phyloP scores from a whole-genome alignment of 2,888 invertebrate genomes.

The Linnaemya tessellans region DNA sequence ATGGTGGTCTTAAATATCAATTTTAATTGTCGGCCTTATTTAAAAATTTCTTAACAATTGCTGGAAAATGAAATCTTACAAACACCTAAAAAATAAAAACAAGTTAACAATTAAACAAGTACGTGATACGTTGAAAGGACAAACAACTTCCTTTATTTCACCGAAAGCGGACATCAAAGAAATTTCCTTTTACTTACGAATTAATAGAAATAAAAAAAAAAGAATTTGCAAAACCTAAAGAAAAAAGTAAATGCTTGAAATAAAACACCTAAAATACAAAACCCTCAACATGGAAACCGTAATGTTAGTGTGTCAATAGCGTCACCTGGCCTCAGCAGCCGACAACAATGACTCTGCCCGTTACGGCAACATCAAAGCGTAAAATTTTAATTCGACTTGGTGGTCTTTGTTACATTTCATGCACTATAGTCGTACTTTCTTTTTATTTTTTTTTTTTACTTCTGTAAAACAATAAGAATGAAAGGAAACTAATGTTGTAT shows the following conservation, averaged over 20 bases:
- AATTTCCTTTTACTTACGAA: not conserved
- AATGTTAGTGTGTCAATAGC: conserved; percentile 76
- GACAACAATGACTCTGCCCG: conserved; percentile 78
- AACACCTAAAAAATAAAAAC: conserved; percentile 62
- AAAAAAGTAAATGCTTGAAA: conserved; percentile 75
- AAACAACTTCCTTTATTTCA: conserved; percentile 37
- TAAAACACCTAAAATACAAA: conserved; percentile 76
- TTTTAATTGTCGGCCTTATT: conserved; percentile 55
- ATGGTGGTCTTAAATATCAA: not conserved
- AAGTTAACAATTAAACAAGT: conserved; percentile 36
- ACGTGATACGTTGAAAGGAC: conserved; percentile 27
- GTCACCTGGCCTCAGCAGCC: conserved; percentile 80
- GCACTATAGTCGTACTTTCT: conserved; percentile 62
- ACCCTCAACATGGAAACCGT: conserved; percentile 50
- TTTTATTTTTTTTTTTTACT: not conserved
- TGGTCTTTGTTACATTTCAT: conserved; percentile 79
- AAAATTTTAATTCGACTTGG: conserved; percentile 81
- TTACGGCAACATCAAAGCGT: conserved; percentile 82
- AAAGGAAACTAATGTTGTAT: conserved; percentile 15
- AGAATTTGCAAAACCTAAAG: conserved; percentile 73
- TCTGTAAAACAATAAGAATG: not conserved
- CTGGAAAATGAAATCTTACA: conserved; percentile 60
- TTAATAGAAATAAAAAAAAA: not conserved
- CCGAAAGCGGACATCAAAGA: not conserved
- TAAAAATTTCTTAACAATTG: conserved; percentile 61